Base-by-base conservation (phyloP, 2,888 invertebrate species). In the Chaetoderma sp. region DNA sequence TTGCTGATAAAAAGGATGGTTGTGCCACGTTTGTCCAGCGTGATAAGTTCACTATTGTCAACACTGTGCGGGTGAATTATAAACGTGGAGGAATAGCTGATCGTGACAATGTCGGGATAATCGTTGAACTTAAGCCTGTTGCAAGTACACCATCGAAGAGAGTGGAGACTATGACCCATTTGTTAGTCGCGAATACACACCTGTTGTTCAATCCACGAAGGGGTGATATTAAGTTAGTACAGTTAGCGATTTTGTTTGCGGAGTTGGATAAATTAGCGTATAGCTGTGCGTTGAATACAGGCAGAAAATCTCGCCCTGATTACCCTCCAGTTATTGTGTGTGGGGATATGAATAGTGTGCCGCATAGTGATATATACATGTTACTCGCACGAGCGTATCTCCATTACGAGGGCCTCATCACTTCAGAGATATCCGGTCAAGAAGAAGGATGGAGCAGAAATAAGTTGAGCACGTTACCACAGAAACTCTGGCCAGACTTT, bases 311-410 rank as follows among this genome's bases (percentile, higher is more conserved):
- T 33, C 56, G 47, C n/a, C 85, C 86, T 4, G 92, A 93, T 81
- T 84, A 91, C 42, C 16, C 52, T 13, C 96, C 97, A 0, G 90
- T 94, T 4, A 91, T 99, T 66, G 74, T 98, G 67, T 93, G 94
- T 4, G 99, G 99, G 0, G 99, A 99, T 86, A 93, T 98, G 69
- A 99, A 98, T 87, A 91, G 93, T 1, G 88, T 90, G 63, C 94
- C 95, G 0, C 86, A 90, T 47, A 92, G 93, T 44, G 90, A 91
- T 1, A 90, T 95, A 0, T 91, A 93, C 77, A 86, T 90, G 61
- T 90, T 95, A 50, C 86, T 96, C 55, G 89, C 90, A 0, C 87
- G 87, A 27, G 94, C 94, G 18, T 78, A 83, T 50, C 88, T 94
- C n/a, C 62, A 80, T 25, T 86, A 75, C 86, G 78, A 81, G 25